phyloP scores from a whole-genome alignment of 2,113 vertebrate species.

The Lanius ludovicianus region DNA sequence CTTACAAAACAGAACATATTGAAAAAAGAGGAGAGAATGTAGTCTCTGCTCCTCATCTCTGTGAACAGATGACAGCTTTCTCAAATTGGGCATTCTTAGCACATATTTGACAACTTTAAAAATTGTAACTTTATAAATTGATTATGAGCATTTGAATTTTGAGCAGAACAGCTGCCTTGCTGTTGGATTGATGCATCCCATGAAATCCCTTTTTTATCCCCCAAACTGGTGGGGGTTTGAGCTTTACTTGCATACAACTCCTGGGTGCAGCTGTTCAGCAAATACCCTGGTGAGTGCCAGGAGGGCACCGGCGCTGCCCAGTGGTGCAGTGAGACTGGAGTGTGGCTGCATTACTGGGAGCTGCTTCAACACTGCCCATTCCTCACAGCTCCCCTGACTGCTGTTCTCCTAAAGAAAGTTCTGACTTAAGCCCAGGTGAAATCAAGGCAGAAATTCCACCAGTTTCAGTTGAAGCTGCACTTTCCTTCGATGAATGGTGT shows the following conservation, averaged over 20 bases:
- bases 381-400: background rate
- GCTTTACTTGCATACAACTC: background rate
- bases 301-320: background rate
- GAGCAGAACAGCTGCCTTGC: background rate
- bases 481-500: background rate
- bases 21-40: constrained; percentile 33
- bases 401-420: background rate
- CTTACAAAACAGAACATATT: constrained; percentile 10
- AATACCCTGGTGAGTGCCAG: background rate
- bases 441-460: background rate
- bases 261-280: background rate
- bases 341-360: rapidly evolving
- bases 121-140: constrained; percentile 1
- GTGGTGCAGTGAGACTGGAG: rapidly evolving
- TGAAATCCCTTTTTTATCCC: background rate
- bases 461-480: background rate
- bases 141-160: background rate
- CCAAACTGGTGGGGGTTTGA: background rate
- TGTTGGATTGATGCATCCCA: background rate
- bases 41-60: background rate
- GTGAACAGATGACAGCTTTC: constrained; percentile 53
- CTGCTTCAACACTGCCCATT: background rate
- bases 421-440: background rate
- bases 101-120: constrained; percentile 50
- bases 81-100: constrained; percentile 50